These are phyloP conservation scores for Neomorphus geoffroyi DNA, from an alignment of 2,797 vertebrate species.

Conservation along the genomic window DNA sequence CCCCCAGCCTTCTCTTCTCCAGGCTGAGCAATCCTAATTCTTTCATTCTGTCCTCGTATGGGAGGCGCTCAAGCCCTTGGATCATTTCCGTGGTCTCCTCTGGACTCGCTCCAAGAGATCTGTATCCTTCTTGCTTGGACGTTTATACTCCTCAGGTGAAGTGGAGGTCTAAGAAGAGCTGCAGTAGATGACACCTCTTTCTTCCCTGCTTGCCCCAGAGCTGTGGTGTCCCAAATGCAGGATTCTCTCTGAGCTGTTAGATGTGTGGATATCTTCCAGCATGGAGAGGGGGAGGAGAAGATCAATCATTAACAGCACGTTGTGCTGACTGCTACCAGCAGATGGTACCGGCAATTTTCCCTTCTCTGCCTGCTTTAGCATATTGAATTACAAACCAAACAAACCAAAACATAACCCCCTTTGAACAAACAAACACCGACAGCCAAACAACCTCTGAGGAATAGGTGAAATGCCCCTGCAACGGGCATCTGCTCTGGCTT, in stretches of 20 bases:
- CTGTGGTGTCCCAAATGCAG: neutral
- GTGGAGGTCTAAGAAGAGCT: neutral
- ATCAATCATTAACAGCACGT: neutral
- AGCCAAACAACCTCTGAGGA: neutral
- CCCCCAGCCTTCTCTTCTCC: no score
- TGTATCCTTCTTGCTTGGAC: neutral
- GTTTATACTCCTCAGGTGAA: neutral
- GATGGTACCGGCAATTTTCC: slow-evolving; percentile 38
- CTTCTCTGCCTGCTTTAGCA: slow-evolving; percentile 40
- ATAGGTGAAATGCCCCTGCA: neutral
- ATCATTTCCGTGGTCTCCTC: no score
- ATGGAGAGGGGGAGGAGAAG: neutral
- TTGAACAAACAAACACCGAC: slow-evolving; percentile 34
- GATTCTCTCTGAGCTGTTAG: neutral
- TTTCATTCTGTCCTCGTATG: no score
- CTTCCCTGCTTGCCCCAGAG: neutral
- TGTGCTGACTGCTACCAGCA: slow-evolving; percentile 50
- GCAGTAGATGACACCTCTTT: neutral
- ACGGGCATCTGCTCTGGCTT: neutral
- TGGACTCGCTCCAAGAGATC: no score
- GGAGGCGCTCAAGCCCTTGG: no score
- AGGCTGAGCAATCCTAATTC: no score
- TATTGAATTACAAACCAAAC: slow-evolving; percentile 48
- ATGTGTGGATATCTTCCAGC: neutral
- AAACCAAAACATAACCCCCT: slow-evolving; percentile 40